A percentile compares a stretch with the other conserved stretches of the same genome.
Conservation (phyloP, 2,113 vertebrate species). For the Clupea harengus region DNA sequence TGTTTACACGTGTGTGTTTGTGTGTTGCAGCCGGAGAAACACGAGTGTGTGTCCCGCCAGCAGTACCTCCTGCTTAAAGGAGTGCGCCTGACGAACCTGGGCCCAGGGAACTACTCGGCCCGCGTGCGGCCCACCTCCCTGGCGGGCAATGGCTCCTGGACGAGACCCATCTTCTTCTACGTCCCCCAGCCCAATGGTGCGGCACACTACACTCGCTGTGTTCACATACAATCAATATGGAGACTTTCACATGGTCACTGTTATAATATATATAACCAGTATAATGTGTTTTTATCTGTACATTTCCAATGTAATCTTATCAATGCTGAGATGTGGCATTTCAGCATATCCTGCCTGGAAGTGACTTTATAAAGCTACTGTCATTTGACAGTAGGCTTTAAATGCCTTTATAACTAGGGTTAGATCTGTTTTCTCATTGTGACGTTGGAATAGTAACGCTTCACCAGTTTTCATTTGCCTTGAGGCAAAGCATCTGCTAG, state of each 20-base stretch:
- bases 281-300: no score
- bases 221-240: neutral
- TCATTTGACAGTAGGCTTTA: no score
- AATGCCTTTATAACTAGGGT: no score
- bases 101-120: slow-evolving; percentile 89
- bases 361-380: no score
- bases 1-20: neutral
- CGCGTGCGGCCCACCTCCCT: slow-evolving; percentile 89
- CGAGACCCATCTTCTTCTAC: slow-evolving; percentile 86
- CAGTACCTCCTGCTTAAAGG: slow-evolving; percentile 85
- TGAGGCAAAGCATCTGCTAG: no score
- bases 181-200: slow-evolving; percentile 83
- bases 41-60: slow-evolving; percentile 88
- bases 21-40: slow-evolving; percentile 76
- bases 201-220: neutral
- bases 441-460: neutral
- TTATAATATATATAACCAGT: no score
- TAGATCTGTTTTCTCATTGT: neutral
- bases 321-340: no score
- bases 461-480: neutral
- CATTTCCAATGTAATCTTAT: no score
- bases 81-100: slow-evolving; percentile 81
- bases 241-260: no score
- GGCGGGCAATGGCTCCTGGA: slow-evolving; percentile 96
- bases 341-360: no score